Conservation (phyloP, 2,113 vertebrate species). For the Rissa tridactyla region DNA sequence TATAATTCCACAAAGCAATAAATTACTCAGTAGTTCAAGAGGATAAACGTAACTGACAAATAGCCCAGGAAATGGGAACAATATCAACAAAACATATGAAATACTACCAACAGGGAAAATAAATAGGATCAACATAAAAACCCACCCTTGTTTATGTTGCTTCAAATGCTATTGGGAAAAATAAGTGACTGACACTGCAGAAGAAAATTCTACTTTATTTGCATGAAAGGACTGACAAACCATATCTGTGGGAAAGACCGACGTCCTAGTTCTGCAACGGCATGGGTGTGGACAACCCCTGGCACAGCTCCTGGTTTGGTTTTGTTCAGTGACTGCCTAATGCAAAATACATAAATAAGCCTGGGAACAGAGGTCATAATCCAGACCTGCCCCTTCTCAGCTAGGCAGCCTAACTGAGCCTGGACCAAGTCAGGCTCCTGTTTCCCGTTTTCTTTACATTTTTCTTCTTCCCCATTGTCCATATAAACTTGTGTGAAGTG, state of each 20-base stretch:
- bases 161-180: neutral
- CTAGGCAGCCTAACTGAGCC: neutral
- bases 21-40: neutral
- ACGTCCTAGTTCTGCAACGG: conserved; percentile 1
- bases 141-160: neutral
- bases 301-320: conserved; percentile 17
- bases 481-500: neutral
- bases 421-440: neutral
- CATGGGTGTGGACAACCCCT: conserved; percentile 26
- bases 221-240: neutral
- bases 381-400: neutral
- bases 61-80: neutral
- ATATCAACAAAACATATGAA: neutral
- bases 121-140: neutral
- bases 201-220: neutral
- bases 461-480: neutral
- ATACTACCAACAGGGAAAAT: neutral
- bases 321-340: conserved; percentile 14
- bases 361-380: conserved; percentile 9
- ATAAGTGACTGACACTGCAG: neutral
- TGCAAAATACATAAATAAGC: conserved; percentile 32
- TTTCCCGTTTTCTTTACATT: neutral
- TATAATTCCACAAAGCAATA: neutral
- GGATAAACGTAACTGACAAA: neutral
- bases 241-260: neutral